Conservation (phyloP, 2,888 invertebrate species). For the Limnephilus lunatus region DNA sequence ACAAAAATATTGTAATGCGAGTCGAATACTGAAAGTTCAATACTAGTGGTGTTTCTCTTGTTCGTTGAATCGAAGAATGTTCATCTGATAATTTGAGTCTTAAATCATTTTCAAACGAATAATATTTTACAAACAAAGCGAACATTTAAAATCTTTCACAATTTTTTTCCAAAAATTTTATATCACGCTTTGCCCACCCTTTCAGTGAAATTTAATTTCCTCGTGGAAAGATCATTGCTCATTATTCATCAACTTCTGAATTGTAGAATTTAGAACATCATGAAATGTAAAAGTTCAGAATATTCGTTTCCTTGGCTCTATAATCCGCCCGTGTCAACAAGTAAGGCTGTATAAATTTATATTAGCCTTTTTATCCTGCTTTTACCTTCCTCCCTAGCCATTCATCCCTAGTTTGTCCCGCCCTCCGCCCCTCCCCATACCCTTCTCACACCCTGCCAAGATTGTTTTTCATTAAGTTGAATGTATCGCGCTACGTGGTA, state of each 20-base stretch:
- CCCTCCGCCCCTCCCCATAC: neutral
- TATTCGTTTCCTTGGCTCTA: slow-evolving; percentile 16
- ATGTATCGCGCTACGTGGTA: neutral
- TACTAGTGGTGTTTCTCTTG: too few species aligned
- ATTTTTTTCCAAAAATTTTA: neutral
- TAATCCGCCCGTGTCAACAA: slow-evolving; percentile 32
- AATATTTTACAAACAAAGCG: neutral
- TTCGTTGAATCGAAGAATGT: too few species aligned
- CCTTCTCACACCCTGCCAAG: neutral
- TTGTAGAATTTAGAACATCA: slow-evolving; percentile 7
- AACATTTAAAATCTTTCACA: neutral
- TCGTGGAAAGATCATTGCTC: neutral
- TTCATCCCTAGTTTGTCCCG: slow-evolving; percentile 4
- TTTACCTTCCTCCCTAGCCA: neutral
- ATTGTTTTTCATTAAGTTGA: slow-evolving; percentile 17
- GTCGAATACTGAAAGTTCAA: too few species aligned
- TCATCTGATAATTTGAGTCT: too few species aligned
- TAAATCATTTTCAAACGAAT: neutral
- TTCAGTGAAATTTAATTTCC: neutral
- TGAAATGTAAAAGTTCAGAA: neutral
- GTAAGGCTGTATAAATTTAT: slow-evolving; percentile 26
- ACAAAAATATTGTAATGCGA: too few species aligned
- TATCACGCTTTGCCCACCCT: neutral
- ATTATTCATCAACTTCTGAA: neutral
- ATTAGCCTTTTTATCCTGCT: slow-evolving; percentile 5